Base-by-base conservation (phyloP, 2,888 invertebrate species). In the Drosophila kambysellisi region DNA sequence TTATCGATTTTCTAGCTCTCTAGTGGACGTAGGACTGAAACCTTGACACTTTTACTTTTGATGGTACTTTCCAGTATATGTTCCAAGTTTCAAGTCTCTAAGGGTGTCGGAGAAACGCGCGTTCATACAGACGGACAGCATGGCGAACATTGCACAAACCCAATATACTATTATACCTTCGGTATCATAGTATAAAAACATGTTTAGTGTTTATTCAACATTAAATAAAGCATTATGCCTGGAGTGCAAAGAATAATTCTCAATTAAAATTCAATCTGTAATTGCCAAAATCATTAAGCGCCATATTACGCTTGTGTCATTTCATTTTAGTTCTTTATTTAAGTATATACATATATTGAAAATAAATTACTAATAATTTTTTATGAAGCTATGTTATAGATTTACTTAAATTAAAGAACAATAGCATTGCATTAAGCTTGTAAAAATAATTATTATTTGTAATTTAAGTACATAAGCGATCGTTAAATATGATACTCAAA, bases 401-500 rank as follows among this genome's bases (percentile, higher is more conserved):
- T 25, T 15, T 17, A 20, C 46, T 20, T 25, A 46, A 25, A 15
- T 20, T 25, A 25, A 25, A 12, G 7, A 46, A 20, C 12, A 7
- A 15, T 7, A 20, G 46, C 20, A 46, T 20, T 4, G 20, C 43
- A 12, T 20, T 20, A 20, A 17, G 39, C 39, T 39, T 39, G 17
- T 17, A 39, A 8, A 39, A 12, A 46, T 12, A 15, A 25, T 30
- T n/a, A 6, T 39, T n/a, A n/a, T 12, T 41, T 57, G 9, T 25
- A 4, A 43, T 43, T 29, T 20, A 56, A 20, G 15, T 37, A 29
- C 33, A 33, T 7, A 12, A n/a, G 4, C 6, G 17, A 2, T 2
- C 1, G 37, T 30, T 11, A 57, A 57, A 43, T 43, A 6, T 57
- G 57, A 32, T 6, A 32, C 30, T 57, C 43, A 57, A 33, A 43